Evolutionary conservation across 2,797 vertebrate genomes (phyloP), one percentile per base, ranked within the genome.

Genomic region (Catamblyrhynchus diadema): DNA sequence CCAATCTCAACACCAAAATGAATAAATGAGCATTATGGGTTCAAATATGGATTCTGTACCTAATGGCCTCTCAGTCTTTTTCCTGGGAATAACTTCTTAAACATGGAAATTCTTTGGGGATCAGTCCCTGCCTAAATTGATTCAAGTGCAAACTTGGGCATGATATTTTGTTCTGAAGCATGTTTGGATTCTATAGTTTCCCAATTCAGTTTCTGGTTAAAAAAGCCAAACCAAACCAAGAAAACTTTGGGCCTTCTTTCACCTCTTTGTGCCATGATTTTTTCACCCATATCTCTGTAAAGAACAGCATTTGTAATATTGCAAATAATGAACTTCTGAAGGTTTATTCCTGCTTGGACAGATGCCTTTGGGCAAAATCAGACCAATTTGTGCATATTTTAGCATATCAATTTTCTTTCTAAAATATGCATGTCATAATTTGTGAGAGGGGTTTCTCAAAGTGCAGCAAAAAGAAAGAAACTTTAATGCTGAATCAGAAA

Each of bases 331-430:
- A 94, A 95, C 24, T 78, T 88, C 45, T 79, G 47, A 84, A 86
- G 56, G 27, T 10, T 72, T 60, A 71, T 78, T 81, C 39, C 70
- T 3, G 37, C 65, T 82, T 69, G 66, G 78, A 79, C 72, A 88
- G 47, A 93, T 67, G 65, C 93, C 70, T 95, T 59, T n/a, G 81
- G 84, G 84, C 56, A 88, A 86, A 95, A 95, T 94, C 67, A 81
- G 69, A 78, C 73, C 28, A 2, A 91, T 91, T 79, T 89, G 54
- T 87, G 28, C 11, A 39, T 86, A 81, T 90, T 93, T 95, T 96
- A 72, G 57, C 35, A 54, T 93, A 87, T 78, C n/a, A 65, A 94
- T 81, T 64, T 86, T 62, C 39, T 95, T 85, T 65, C 89, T 93
- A 92, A 96, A 96, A 92, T 92, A 95, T 79, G 13, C 57, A 65